Conservation (phyloP, 2,113 vertebrate species). For the Salvelinus fontinalis region DNA sequence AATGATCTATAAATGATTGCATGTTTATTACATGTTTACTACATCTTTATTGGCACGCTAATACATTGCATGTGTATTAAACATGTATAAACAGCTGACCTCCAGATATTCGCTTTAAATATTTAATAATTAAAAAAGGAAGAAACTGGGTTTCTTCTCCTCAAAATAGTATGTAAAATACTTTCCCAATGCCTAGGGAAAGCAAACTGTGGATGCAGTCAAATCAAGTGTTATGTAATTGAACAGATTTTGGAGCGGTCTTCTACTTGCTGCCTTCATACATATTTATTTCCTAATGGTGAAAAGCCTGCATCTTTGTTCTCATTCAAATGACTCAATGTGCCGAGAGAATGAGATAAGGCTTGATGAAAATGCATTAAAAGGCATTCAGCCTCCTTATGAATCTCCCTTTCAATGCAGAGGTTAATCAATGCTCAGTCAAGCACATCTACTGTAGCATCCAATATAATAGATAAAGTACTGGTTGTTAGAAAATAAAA, state of each 20-base stretch:
- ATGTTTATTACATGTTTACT: too few relatives aligned
- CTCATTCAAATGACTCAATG: constrained; percentile 26
- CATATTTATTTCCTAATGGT: constrained; percentile 35
- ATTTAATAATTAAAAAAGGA: too few relatives aligned
- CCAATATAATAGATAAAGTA: constrained; percentile 22
- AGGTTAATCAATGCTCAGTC: constrained; percentile 45
- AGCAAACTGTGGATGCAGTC: constrained; percentile 11
- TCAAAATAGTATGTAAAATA: background rate
- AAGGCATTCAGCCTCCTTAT: constrained; percentile 18
- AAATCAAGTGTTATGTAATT: constrained; percentile 22
- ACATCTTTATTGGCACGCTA: too few relatives aligned
- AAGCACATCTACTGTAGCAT: constrained; percentile 25
- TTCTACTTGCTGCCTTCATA: constrained; percentile 15
- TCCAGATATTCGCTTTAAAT: too few relatives aligned
- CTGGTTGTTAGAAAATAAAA: constrained; percentile 26
- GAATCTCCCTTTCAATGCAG: constrained; percentile 12
- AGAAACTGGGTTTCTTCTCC: too few relatives aligned
- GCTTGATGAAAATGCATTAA: constrained; percentile 32
- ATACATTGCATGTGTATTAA: too few relatives aligned
- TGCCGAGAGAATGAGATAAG: constrained; percentile 22
- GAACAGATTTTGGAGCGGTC: constrained; percentile 13
- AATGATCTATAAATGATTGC: too few relatives aligned
- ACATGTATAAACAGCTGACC: too few relatives aligned
- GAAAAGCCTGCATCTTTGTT: constrained; percentile 9
- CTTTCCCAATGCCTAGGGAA: background rate